Conservation (phyloP, 2,888 invertebrate species). For the Aethes cnicana region DNA sequence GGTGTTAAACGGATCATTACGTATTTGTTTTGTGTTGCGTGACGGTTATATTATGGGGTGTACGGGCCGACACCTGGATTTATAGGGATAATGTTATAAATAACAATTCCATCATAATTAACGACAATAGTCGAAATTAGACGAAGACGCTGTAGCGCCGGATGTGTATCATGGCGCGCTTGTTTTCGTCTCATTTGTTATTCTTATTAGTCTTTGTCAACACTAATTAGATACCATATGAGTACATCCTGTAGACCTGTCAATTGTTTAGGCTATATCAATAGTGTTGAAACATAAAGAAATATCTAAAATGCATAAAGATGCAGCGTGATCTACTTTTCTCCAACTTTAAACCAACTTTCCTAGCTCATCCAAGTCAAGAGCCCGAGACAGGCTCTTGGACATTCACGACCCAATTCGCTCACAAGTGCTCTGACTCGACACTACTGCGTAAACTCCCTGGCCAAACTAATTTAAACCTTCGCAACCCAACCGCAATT, state of each 20-base stretch:
- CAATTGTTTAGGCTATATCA: background rate
- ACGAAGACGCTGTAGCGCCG: background rate
- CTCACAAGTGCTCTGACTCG: conserved; percentile 35
- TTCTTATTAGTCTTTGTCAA: conserved; percentile 5
- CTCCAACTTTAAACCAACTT: background rate
- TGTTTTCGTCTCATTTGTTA: conserved; percentile 14
- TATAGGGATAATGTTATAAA: too few relatives aligned
- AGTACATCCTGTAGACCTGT: too few relatives aligned
- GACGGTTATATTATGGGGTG: conserved; percentile 22
- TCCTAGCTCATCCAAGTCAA: background rate
- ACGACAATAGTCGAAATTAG: background rate
- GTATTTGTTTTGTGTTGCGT: conserved; percentile 30
- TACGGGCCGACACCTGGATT: conserved; percentile 17
- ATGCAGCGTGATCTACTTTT: too few relatives aligned
- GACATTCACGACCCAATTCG: conserved; percentile 58
- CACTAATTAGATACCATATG: background rate
- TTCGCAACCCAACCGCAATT: conserved; percentile 1
- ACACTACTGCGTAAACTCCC: conserved; percentile 31
- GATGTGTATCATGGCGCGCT: background rate
- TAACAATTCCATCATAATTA: conserved; percentile 4
- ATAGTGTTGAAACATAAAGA: too few relatives aligned
- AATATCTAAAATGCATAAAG: too few relatives aligned
- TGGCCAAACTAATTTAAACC: conserved; percentile 30
- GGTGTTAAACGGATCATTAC: conserved; percentile 31
- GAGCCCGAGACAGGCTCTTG: conserved; percentile 32